A percentile compares a stretch with the other conserved stretches of the same genome.
Evolutionary conservation across 2,888 invertebrate species (phyloP).

Genomic region (Platycheirus albimanus): DNA sequence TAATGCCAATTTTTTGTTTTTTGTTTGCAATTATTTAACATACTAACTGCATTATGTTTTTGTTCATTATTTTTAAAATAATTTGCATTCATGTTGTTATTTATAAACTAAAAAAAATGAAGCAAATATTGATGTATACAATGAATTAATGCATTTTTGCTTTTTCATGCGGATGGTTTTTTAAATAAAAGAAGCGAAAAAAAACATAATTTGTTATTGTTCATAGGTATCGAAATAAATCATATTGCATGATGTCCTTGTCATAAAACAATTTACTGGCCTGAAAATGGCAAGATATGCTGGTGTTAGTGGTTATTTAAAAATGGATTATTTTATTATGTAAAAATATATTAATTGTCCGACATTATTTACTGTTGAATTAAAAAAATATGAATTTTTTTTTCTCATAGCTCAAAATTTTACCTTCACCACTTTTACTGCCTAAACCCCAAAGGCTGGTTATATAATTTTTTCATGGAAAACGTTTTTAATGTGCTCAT

Average conservation of each 20-base stretch:
- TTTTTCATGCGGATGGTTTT: not conserved
- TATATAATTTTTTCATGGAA: not conserved
- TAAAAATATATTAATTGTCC: too few species aligned
- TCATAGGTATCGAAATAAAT: not conserved
- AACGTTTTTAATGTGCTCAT: not conserved
- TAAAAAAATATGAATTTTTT: not conserved
- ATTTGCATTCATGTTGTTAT: slow-evolving; percentile 1
- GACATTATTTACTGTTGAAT: too few species aligned
- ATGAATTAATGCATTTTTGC: not conserved
- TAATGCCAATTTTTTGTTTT: slow-evolving; percentile 6
- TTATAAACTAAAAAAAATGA: not conserved
- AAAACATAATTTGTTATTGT: not conserved
- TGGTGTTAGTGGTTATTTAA: slow-evolving; percentile 2
- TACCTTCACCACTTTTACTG: not conserved
- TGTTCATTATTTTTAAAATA: slow-evolving; percentile 8
- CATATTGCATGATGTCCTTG: not conserved
- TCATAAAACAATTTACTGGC: slow-evolving; percentile 1
- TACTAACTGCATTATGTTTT: not conserved
- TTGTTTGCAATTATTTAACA: not conserved
- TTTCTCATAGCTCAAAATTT: not conserved
- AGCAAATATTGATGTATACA: slow-evolving; percentile 3
- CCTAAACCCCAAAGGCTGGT: not conserved
- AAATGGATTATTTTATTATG: slow-evolving; percentile 5
- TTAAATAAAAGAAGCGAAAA: not conserved
- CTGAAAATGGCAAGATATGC: not conserved